Evolutionary conservation across 2,888 invertebrate species (phyloP).

Genomic region (Protonemura montana): DNA sequence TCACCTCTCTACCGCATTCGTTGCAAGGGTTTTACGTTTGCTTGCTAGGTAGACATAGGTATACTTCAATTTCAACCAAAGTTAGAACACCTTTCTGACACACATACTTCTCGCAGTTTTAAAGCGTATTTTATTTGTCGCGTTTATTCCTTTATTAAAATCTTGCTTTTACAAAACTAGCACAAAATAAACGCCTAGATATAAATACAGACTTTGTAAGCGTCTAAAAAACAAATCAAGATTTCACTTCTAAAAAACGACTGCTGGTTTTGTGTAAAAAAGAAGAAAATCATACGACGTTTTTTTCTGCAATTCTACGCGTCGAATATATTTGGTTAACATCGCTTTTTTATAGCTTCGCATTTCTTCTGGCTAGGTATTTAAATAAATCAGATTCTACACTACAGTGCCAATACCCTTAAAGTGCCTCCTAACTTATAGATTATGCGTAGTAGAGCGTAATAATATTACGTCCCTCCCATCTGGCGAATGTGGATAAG

Average conservation of each 20-base stretch:
- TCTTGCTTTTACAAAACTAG: background rate
- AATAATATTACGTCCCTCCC: background rate
- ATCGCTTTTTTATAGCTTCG: background rate
- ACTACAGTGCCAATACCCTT: conserved; percentile 7
- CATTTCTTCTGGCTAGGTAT: background rate
- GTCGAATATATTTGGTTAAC: conserved; percentile 12
- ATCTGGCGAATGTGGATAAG: background rate
- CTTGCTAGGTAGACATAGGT: too few species aligned
- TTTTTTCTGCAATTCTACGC: background rate
- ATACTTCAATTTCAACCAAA: too few species aligned
- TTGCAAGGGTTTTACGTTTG: too few species aligned
- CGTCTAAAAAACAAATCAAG: background rate
- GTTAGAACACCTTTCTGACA: too few species aligned
- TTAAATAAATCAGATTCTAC: background rate
- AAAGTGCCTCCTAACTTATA: background rate
- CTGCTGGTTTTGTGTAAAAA: background rate
- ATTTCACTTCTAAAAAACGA: background rate
- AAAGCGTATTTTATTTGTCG: background rate
- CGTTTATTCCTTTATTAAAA: background rate
- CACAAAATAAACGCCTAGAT: background rate
- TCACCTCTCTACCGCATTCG: too few species aligned
- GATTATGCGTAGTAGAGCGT: background rate
- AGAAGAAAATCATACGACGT: background rate
- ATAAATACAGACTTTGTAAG: background rate
- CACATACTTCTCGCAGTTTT: background rate